Percentiles rank a stretch among this genome's conserved stretches.
Conservation (phyloP, 2,888 invertebrate genomes). For the Oscheius sp. region DNA sequence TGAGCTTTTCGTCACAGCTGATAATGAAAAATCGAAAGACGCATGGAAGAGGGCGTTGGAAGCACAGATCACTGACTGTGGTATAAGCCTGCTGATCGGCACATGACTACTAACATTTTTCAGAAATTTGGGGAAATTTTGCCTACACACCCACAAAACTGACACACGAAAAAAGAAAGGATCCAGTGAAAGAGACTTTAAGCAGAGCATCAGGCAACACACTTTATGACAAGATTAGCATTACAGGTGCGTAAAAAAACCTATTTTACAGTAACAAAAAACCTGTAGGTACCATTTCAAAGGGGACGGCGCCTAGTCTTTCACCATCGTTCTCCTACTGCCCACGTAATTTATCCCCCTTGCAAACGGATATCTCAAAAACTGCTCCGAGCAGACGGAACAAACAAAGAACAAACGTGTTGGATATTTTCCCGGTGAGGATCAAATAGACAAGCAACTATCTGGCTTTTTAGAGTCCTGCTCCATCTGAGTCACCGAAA, state of each 20-base stretch:
- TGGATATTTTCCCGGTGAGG: slow-evolving; percentile 53
- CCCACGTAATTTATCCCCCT: slow-evolving; percentile 24
- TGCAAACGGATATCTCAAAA: slow-evolving; percentile 20
- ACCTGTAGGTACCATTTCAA: slow-evolving; percentile 16
- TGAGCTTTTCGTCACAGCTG: slow-evolving; percentile 42
- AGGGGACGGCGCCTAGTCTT: slow-evolving; percentile 20
- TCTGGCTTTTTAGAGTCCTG: slow-evolving; percentile 17
- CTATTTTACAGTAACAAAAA: background rate
- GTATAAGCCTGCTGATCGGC: slow-evolving; percentile 28
- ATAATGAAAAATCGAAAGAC: slow-evolving; percentile 46
- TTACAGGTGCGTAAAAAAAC: slow-evolving; percentile 39
- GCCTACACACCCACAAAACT: slow-evolving; percentile 49
- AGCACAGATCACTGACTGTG: slow-evolving; percentile 56
- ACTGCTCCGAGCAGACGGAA: slow-evolving; percentile 53
- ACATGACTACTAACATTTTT: slow-evolving; percentile 12
- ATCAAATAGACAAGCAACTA: background rate
- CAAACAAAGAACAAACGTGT: slow-evolving; percentile 53
- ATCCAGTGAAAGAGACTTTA: slow-evolving; percentile 54
- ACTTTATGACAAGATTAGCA: slow-evolving; percentile 58
- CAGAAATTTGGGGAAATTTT: slow-evolving; percentile 57
- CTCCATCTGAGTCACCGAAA: slow-evolving; percentile 21
- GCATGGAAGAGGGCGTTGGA: slow-evolving; percentile 54
- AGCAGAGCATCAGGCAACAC: slow-evolving; percentile 53
- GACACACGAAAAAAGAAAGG: slow-evolving; percentile 49
- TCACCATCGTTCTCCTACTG: slow-evolving; percentile 19